Percentiles rank a stretch among this genome's conserved stretches.
These are phyloP conservation scores for Orientallactaga bullata DNA, from an alignment of 2,113 vertebrate species.

Conservation along the genomic window DNA sequence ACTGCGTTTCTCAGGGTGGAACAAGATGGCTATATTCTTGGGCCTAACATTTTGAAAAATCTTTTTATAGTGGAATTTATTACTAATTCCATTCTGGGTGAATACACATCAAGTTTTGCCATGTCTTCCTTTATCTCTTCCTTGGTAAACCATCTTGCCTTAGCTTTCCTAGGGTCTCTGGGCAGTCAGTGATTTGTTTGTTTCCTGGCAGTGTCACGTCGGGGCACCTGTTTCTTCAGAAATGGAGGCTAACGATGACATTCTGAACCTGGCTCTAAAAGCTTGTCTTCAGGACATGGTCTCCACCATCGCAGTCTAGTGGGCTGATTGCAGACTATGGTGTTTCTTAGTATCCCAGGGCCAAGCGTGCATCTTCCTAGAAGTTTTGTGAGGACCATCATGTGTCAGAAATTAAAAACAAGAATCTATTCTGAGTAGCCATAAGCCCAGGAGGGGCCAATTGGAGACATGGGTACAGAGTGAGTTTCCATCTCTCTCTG, in stretches of 20 bases:
- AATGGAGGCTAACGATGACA: not conserved
- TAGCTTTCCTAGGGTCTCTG: conserved; percentile 43
- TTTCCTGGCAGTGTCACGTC: conserved; percentile 20
- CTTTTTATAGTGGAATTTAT: conserved; percentile 61
- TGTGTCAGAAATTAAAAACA: not conserved
- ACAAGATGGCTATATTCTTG: conserved; percentile 1
- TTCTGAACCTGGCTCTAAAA: not conserved
- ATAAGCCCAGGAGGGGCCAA: not conserved
- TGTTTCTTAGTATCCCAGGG: not conserved
- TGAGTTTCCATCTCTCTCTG: not conserved
- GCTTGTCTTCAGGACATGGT: conserved; percentile 14
- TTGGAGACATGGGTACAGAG: fast-evolving
- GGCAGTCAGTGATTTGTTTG: conserved; percentile 58
- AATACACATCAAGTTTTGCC: conserved; percentile 35
- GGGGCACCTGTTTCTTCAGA: conserved; percentile 20
- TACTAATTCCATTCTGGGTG: conserved; percentile 59
- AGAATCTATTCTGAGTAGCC: not conserved
- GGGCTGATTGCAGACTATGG: not conserved
- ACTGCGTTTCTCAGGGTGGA: not conserved
- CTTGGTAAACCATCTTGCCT: not conserved
- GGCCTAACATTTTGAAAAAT: conserved; percentile 60
- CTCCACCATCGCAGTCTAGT: not conserved
- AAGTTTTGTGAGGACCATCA: not conserved
- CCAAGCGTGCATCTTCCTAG: not conserved
- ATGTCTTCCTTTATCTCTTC: conserved; percentile 32